Evolutionary conservation across 2,113 vertebrate genomes (phyloP).

Genomic region (Otolemur garnettii): DNA sequence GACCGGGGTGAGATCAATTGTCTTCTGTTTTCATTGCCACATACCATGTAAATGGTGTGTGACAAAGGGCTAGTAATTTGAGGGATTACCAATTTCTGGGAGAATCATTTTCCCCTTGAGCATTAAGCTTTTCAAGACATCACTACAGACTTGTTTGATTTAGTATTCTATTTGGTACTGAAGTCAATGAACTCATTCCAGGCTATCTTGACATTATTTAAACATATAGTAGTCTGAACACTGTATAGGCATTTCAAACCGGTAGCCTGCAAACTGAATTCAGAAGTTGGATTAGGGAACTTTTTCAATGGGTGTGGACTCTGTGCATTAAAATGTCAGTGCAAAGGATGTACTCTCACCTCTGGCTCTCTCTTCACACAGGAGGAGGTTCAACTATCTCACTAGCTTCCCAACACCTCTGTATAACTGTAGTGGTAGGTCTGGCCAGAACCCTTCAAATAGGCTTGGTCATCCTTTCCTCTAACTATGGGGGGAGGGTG

Average conservation of each 20-base stretch:
- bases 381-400: fast-evolving
- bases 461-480: neutral
- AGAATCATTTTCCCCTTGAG: neutral
- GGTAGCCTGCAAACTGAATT: neutral
- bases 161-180: neutral
- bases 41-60: neutral
- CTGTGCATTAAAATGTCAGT: neutral
- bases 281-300: neutral
- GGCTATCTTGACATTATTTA: no score
- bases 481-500: neutral
- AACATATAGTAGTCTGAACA: neutral
- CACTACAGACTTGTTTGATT: fast-evolving
- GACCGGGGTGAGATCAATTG: no score
- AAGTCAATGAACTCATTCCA: neutral
- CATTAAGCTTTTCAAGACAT: neutral
- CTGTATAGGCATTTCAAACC: neutral
- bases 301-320: neutral
- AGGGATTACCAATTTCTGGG: neutral
- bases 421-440: fast-evolving
- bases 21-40: neutral
- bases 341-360: neutral
- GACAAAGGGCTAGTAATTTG: neutral
- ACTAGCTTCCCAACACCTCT: neutral
- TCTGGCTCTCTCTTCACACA: neutral
- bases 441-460: neutral